These are phyloP conservation scores for Plebejus melissa DNA, from an alignment of 2,888 invertebrate species.

Conservation along the genomic window DNA sequence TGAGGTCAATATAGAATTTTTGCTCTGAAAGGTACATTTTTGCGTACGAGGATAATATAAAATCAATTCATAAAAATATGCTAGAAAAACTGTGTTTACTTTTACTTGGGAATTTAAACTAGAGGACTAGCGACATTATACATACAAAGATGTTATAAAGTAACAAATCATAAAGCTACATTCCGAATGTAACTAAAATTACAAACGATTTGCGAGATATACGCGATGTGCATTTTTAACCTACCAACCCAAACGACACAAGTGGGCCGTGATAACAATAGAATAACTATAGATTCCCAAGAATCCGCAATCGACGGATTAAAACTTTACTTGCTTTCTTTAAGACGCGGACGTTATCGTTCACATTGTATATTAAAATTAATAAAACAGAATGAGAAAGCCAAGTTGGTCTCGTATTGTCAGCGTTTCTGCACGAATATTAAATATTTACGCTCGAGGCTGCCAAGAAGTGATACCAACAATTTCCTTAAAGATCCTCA, in stretches of 20 bases:
- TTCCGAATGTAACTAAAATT: neutral
- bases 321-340: neutral
- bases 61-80: too few species aligned
- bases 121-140: too few species aligned
- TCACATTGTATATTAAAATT: conserved; percentile 18
- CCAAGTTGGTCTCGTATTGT: conserved; percentile 27
- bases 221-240: neutral
- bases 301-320: too few species aligned
- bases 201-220: neutral
- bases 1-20: conserved; percentile 4
- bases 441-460: conserved; percentile 26
- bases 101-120: too few species aligned
- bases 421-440: conserved; percentile 26
- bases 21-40: neutral
- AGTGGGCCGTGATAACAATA: too few species aligned
- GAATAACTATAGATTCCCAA: too few species aligned
- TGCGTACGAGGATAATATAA: neutral
- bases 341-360: neutral
- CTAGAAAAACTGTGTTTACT: too few species aligned
- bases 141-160: neutral
- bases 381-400: conserved; percentile 14
- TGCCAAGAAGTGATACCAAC: conserved; percentile 28
- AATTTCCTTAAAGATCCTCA: conserved; percentile 24
- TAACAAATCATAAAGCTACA: neutral
- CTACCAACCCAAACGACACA: too few species aligned